Conservation (phyloP, 2,113 vertebrate species). For the Tautogolabrus adspersus region DNA sequence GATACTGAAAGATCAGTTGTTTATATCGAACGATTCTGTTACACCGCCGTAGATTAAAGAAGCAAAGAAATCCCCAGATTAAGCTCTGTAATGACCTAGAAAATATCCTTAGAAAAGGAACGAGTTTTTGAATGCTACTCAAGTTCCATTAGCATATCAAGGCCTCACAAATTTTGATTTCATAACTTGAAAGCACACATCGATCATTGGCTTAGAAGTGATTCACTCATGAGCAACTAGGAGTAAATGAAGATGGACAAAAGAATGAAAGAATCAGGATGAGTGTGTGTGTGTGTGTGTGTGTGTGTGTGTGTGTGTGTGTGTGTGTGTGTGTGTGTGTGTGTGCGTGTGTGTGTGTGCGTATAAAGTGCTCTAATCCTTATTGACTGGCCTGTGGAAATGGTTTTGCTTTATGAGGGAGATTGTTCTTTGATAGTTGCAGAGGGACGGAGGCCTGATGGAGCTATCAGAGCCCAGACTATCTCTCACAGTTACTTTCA, state of each 20-base stretch:
- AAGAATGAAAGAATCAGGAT: slow-evolving; percentile 32
- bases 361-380: slow-evolving; percentile 44
- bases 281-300: too few species aligned
- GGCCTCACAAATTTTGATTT: slow-evolving; percentile 24
- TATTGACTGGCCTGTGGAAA: slow-evolving; percentile 68
- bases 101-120: neutral
- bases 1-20: neutral
- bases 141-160: slow-evolving; percentile 24
- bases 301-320: too few species aligned
- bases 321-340: neutral
- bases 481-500: slow-evolving; percentile 79
- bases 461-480: slow-evolving; percentile 76
- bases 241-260: too few species aligned
- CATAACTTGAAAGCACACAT: slow-evolving; percentile 31
- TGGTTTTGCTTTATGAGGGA: slow-evolving; percentile 56
- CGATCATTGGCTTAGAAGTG: slow-evolving; percentile 15
- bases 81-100: too few species aligned
- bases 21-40: neutral
- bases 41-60: neutral
- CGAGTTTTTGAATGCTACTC: neutral
- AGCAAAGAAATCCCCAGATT: neutral
- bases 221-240: slow-evolving; percentile 24
- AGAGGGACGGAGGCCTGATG: slow-evolving; percentile 71
- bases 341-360: slow-evolving; percentile 1
- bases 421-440: slow-evolving; percentile 37